Evolutionary conservation across 2,797 vertebrate species (phyloP), one percentile per base, ranked within the genome.

Genomic region (Danio kyathit): DNA sequence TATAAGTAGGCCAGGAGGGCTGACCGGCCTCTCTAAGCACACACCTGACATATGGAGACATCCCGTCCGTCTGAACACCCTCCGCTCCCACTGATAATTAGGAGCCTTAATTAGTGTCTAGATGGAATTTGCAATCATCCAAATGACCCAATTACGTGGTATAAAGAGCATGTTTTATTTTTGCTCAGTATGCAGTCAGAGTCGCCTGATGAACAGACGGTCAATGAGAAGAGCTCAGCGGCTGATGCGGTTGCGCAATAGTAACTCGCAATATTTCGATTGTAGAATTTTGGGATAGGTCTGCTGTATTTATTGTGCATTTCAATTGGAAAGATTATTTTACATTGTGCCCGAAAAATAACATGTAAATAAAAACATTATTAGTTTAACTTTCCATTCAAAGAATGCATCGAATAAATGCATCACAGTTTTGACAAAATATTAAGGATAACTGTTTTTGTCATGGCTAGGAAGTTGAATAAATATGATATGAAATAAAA

Each of bases 81-180:
- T 70, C 17, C 11, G 21, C 43, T 73, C 19, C 64, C n/a, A 9
- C 17, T 21, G 73, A 38, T 75, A 44, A 75, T 76, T 70, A 70
- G 64, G 19, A 61, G 65, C 41, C 57, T 71, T 76, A 76, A 76
- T 82, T 82, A 76, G 64, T 44, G 46, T 82, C 46, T 69, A 43
- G 79, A 75, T 70, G 65, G 80, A 82, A 76, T 76, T 82, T 71
- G 65, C 65, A 63, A 61, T 76, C 56, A 44, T 82, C 46, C 38
- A 76, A 76, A 82, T 82, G 72, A 76, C 56, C 80, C 73, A 76
- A 46, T 76, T 82, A 76, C 5, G 4, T 43, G 5, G 44, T 41
- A 75, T 75, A 69, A 75, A 60, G n/a, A 69, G 76, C 76, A 60
- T 75, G 64, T 81, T 59, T 52, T 69, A 61, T 48, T 69, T 75